Base-by-base conservation (phyloP, 2,113 vertebrate genomes). In the Neodon shergylaensis region DNA sequence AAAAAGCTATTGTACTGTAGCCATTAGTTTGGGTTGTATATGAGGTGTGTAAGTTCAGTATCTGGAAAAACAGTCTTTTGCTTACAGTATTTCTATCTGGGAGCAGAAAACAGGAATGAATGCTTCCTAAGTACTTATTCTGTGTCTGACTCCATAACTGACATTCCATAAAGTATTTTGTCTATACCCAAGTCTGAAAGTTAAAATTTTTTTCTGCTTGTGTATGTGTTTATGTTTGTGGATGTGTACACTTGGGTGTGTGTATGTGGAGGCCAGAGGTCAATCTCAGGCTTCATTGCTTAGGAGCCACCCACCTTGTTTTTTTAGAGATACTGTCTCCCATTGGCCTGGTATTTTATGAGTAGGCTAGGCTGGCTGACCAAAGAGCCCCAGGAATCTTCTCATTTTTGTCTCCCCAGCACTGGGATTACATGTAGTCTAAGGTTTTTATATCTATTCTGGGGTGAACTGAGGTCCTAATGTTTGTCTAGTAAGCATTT, bases 21-120 rank as follows among this genome's bases (percentile, higher is more conserved):
- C 44, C 36, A 42, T 91, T 96, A 63, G 44, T 95, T 95, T 96
- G 73, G 36, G 90, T 91, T 94, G 26, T 96, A 61, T 52, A 65
- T 42, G 26, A 84, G 82, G 70, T 96, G 2, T n/a, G 0, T 87
- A 95, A 47, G 44, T 93, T 94, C 86, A 97, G 16, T 42, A 96
- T 76, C 26, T 95, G 61, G 42, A 49, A 86, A 95, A 58, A 42
- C 0, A 19, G 11, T 9, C 65, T 70, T n/a, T 47, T 86, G 84
- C 31, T 70, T 44, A 86, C 44, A 70, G 84, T 86, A 22, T n/a
- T 36, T 42, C 49, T 33, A 86, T 68, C 84, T 86, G 17, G 12
- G 12, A 86, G 49, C 84, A 86, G 42, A 49, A 14, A 86, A 52
- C 63, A 86, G 44, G 31, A 49, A 70, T 70, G 31, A n/a, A 86